phyloP scores from a whole-genome alignment of 2,113 vertebrate species.

The Naja naja region DNA sequence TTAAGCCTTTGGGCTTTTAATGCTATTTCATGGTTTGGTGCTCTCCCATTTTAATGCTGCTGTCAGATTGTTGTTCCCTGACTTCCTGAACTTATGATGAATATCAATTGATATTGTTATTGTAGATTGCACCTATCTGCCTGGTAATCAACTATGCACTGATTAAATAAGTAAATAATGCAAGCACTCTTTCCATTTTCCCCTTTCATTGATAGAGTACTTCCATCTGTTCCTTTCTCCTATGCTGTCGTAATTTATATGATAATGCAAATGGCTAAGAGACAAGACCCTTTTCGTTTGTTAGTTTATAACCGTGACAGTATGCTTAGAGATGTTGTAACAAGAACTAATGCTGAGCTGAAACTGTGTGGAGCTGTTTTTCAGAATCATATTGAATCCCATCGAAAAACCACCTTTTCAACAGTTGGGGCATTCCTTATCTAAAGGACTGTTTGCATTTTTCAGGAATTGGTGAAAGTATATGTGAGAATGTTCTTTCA shows the following conservation, averaged over 20 bases:
- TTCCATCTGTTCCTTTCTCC: not conserved
- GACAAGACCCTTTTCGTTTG: not conserved
- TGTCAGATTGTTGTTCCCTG: not conserved
- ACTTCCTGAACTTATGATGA: not conserved
- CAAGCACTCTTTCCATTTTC: not conserved
- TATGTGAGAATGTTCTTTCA: not conserved
- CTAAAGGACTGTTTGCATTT: not conserved
- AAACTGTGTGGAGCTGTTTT: not conserved
- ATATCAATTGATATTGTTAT: not conserved
- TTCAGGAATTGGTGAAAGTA: not conserved
- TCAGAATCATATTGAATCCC: not conserved
- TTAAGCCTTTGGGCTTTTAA: not conserved
- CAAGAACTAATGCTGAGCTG: not conserved
- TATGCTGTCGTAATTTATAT: not conserved
- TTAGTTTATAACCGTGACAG: not conserved
- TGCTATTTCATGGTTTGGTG: not conserved
- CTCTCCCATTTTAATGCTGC: not conserved
- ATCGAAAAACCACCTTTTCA: not conserved
- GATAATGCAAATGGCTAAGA: not conserved
- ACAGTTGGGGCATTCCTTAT: not conserved
- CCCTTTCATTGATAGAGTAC: not conserved
- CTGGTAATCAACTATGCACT: not conserved
- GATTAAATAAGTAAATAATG: not conserved
- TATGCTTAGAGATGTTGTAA: not conserved
- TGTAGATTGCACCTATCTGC: not conserved